Conservation (phyloP, 2,113 vertebrate species). For the Jacana jacana region DNA sequence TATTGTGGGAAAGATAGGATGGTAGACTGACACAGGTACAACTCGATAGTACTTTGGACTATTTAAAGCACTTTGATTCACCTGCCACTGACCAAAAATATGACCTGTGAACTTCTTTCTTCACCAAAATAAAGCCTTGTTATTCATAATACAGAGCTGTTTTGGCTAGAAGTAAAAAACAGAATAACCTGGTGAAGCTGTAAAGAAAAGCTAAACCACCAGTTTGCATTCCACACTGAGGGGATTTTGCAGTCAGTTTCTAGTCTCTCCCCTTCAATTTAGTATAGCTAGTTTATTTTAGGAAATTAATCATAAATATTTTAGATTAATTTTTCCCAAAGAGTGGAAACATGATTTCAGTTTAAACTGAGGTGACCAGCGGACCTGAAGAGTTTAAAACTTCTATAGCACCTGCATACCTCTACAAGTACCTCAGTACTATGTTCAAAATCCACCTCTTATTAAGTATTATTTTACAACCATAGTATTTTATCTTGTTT, state of each 20-base stretch:
- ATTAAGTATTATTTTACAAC: neutral
- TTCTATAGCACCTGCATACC: neutral
- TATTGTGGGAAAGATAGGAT: neutral
- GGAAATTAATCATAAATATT: neutral
- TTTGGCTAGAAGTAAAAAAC: slow-evolving; percentile 24
- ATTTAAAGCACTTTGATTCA: neutral
- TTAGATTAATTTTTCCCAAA: neutral
- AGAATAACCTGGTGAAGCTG: neutral
- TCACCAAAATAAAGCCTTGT: neutral
- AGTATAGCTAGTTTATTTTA: neutral
- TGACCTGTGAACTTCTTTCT: neutral
- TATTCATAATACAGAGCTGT: slow-evolving; percentile 18
- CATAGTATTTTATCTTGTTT: neutral
- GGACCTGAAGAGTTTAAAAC: neutral
- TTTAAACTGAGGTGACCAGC: neutral
- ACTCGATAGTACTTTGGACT: neutral
- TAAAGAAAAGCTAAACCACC: neutral
- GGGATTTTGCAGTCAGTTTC: neutral
- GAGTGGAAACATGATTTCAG: neutral
- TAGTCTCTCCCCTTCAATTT: neutral
- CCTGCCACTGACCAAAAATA: neutral
- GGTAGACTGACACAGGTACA: neutral
- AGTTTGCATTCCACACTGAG: neutral
- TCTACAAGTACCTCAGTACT: neutral
- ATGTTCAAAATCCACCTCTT: neutral